phyloP scores from a whole-genome alignment of 2,888 invertebrate genomes.

The Sphaerophoria rueppellii region DNA sequence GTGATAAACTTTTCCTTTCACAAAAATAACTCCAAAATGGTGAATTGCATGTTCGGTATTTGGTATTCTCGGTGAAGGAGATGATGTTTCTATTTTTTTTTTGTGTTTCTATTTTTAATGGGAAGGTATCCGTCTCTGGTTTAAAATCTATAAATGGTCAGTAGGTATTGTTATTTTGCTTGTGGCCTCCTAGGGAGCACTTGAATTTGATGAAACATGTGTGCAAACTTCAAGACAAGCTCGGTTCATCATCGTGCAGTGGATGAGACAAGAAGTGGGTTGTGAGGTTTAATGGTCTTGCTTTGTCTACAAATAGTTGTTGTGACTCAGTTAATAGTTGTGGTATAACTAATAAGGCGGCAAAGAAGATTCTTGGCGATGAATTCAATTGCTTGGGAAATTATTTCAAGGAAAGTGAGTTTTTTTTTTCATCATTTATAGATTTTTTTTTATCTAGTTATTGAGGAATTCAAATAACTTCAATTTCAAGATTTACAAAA shows the following conservation, averaged over 20 bases:
- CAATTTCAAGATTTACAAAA: constrained; percentile 32
- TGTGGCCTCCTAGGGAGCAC: constrained; percentile 45
- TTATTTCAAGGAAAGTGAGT: constrained; percentile 62
- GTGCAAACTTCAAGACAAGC: constrained; percentile 49
- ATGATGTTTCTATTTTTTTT: constrained; percentile 10
- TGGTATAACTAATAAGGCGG: neutral
- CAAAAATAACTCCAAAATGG: constrained; percentile 39
- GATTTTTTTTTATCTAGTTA: neutral
- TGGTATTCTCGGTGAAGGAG: constrained; percentile 8
- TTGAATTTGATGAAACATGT: constrained; percentile 45
- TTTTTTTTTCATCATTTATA: neutral
- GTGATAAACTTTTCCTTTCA: constrained; percentile 68
- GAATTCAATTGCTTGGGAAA: constrained; percentile 48
- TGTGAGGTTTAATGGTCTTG: constrained; percentile 23
- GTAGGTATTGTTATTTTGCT: constrained; percentile 4
- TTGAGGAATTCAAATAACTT: constrained; percentile 11
- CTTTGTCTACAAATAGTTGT: neutral
- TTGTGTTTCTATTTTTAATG: constrained; percentile 49
- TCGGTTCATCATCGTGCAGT: constrained; percentile 36
- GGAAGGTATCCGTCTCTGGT: constrained; percentile 17
- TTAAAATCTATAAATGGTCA: constrained; percentile 45
- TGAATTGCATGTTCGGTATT: neutral
- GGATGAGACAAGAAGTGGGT: constrained; percentile 27
- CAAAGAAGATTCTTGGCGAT: constrained; percentile 59
- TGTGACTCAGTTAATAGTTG: constrained; percentile 8